Evolutionary conservation across 53 echinoderm and acorn worm genomes (phyloP), one percentile per base, ranked within the genome.

Genomic region (Actinopyga echinites): DNA sequence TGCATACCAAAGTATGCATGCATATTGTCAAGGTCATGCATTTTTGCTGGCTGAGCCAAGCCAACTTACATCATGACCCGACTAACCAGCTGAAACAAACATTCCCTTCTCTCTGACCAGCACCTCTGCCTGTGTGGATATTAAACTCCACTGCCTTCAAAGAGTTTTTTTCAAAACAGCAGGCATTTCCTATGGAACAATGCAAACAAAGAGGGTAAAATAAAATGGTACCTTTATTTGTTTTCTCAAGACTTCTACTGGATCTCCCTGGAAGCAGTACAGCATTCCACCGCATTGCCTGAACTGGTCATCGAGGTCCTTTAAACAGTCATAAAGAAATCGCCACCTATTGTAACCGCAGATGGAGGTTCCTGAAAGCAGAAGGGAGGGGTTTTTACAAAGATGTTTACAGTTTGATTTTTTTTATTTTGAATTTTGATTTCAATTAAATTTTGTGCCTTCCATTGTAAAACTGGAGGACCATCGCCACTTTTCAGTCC

Each of bases 331-430:
- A 20, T 93, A 88, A 2, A 96, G 86, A 60, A 96, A 96, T 1
- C 91, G 87, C 91, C 93, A 93, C 44, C 96, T 28, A 77, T 96
- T 96, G 86, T 78, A 93, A 8, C 96, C 96, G 13, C 91, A 93
- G 8, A 87, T 73, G 7, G 65, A 74, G 23, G 93, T 96, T 19
- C 96, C 96, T 95, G 56, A 17, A 55, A 43, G 26, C 10, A 25
- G 58, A 67, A 25, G 21, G 58, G 7, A 59, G 8, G 22, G 59
- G 17, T 15, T 49, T 0, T 1, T 0, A 49, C 49, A 49, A 49
- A 49, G 49, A 49, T n/a, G n/a, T n/a, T n/a, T n/a, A n/a, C n/a
- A n/a, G n/a, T n/a, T n/a, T n/a, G n/a, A n/a, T n/a, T n/a, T n/a
- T n/a, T n/a, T n/a, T n/a, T n/a, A n/a, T n/a, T n/a, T n/a, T n/a